Conservation (phyloP, 2,113 vertebrate species). For the Equus quagga region DNA sequence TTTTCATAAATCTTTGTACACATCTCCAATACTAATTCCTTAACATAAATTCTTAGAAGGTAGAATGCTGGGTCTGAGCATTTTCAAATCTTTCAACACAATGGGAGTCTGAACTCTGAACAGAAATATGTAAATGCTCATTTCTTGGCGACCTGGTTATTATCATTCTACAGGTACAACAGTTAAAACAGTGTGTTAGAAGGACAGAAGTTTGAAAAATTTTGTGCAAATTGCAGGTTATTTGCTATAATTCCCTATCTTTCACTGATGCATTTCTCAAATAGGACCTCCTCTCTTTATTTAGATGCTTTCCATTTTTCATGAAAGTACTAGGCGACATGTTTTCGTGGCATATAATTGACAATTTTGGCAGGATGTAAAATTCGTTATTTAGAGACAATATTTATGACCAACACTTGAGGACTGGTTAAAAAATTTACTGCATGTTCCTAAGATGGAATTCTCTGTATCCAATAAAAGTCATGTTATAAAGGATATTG, state of each 20-base stretch:
- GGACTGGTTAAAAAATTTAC: background rate
- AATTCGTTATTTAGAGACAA: background rate
- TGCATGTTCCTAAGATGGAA: background rate
- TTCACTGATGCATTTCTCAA: background rate
- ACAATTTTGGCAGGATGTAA: background rate
- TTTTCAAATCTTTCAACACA: background rate
- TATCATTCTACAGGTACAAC: background rate
- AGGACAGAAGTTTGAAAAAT: background rate
- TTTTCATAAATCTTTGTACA: conserved; percentile 72
- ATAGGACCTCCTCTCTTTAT: background rate
- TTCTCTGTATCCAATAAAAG: background rate
- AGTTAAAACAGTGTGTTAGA: background rate
- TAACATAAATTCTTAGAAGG: conserved; percentile 64
- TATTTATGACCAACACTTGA: background rate
- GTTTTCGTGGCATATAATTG: background rate
- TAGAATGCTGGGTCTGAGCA: background rate
- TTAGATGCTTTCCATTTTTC: background rate
- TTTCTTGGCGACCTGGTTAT: background rate
- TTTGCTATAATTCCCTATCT: background rate
- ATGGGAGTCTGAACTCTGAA: background rate
- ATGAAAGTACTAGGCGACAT: background rate
- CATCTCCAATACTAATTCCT: conserved; percentile 64
- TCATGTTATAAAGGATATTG: background rate
- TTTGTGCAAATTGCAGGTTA: background rate
- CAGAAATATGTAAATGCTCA: background rate